These are phyloP conservation scores for Gerris buenoi DNA, from an alignment of 1,140 invertebrate genomes.

Conservation along the genomic window DNA sequence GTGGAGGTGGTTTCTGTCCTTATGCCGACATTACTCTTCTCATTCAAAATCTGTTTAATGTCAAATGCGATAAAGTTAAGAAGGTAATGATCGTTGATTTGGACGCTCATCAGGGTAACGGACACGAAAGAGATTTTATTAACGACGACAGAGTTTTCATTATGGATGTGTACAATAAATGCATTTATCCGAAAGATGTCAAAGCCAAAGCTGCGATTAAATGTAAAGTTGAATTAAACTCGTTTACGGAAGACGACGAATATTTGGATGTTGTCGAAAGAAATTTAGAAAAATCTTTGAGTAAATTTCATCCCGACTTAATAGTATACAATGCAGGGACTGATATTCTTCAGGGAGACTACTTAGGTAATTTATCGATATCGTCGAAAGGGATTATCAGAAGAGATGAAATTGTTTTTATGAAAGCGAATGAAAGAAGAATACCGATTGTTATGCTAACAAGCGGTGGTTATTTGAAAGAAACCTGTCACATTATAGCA, in stretches of 20 bases:
- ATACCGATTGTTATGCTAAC: slow-evolving; percentile 78
- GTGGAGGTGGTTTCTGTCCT: slow-evolving; percentile 71
- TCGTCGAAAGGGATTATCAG: slow-evolving; percentile 52
- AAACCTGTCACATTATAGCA: slow-evolving; percentile 62
- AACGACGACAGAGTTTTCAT: slow-evolving; percentile 59
- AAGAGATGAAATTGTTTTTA: slow-evolving; percentile 70
- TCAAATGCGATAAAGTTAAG: slow-evolving; percentile 36
- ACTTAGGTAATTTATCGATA: slow-evolving; percentile 51
- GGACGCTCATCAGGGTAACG: slow-evolving; percentile 83
- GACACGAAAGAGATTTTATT: slow-evolving; percentile 66
- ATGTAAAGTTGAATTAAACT: slow-evolving; percentile 50
- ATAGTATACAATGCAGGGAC: slow-evolving; percentile 80
- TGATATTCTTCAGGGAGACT: slow-evolving; percentile 63
- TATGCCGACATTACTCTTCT: slow-evolving; percentile 76
- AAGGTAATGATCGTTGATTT: slow-evolving; percentile 75
- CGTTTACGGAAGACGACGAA: slow-evolving; percentile 47
- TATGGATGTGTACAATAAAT: slow-evolving; percentile 69
- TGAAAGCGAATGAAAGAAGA: slow-evolving; percentile 40
- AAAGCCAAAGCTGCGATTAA: slow-evolving; percentile 56
- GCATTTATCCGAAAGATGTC: slow-evolving; percentile 65
- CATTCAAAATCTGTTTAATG: slow-evolving; percentile 47
- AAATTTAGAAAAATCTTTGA: slow-evolving; percentile 45
- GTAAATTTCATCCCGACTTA: slow-evolving; percentile 61
- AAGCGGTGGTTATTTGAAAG: slow-evolving; percentile 66
- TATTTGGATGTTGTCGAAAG: slow-evolving; percentile 51